Evolutionary conservation across 2,113 vertebrate genomes (phyloP), one percentile per base, ranked within the genome.

Genomic region (Orycteropus afer): DNA sequence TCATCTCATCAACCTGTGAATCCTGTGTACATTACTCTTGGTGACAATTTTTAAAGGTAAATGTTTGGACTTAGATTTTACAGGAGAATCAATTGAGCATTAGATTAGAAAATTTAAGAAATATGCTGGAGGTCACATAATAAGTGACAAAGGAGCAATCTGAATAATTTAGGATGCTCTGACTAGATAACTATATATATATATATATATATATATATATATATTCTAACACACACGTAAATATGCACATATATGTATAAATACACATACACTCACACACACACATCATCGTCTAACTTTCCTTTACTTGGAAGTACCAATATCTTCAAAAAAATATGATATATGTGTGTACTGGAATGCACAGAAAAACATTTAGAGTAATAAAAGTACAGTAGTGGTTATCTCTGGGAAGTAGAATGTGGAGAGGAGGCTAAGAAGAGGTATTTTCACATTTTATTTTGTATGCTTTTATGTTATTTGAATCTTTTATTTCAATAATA

Each of bases 11-110:
- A 45, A 73, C 27, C 40, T 85, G 27, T 25, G 55, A 89, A 78
- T 95, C 20, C 12, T 25, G 57, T 5, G 22, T 92, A 53, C 84
- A 77, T 67, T 78, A 69, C 25, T 91, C 11, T 55, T 47, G 47
- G 69, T 20, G 74, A 65, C 3, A 89, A 79, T 34, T 89, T 85
- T 67, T 14, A 13, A 47, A 1, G 77, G 34, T 55, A 79, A 79
- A 17, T 94, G 20, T n/a, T 93, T 84, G 83, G 59, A 79, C 57
- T 88, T 91, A 91, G 5, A 69, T 83, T 95, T 88, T 32, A 76
- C 67, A 69, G 57, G 6, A 49, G 9, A 88, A 8, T 67, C 63
- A 92, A 51, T 20, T 85, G 29, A 89, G 25, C 32, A 14, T 76
- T 47, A 86, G 53, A n/a, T 78, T 67, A 78, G 81, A 96, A 79